These are phyloP conservation scores for Chelon labrosus DNA, from an alignment of 2,797 vertebrate genomes.

Conservation along the genomic window DNA sequence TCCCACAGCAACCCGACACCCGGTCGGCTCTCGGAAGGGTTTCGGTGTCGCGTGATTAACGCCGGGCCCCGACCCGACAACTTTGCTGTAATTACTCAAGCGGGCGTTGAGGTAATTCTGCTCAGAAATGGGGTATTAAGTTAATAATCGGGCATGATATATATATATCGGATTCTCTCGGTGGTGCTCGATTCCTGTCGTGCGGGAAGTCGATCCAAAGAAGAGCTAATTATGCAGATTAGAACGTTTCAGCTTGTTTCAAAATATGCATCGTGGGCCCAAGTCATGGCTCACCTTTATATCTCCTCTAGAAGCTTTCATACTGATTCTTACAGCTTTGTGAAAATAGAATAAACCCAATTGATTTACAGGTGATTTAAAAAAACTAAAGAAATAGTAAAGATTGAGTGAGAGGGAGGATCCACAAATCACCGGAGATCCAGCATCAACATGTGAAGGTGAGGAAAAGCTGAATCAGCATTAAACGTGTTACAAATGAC, in stretches of 20 bases:
- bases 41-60: conserved; percentile 82
- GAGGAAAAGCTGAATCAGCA: conserved; percentile 63
- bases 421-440: conserved; percentile 54
- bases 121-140: conserved; percentile 56
- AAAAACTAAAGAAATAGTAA: too few species aligned
- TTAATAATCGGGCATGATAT: conserved; percentile 36
- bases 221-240: too few species aligned
- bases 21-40: conserved; percentile 69
- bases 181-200: too few species aligned
- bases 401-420: neutral
- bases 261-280: too few species aligned
- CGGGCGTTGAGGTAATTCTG: conserved; percentile 46
- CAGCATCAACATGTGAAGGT: conserved; percentile 39
- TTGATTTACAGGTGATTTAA: too few species aligned
- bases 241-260: too few species aligned
- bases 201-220: too few species aligned
- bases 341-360: too few species aligned
- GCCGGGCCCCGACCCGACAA: conserved; percentile 47
- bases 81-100: conserved; percentile 77
- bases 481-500: conserved; percentile 62
- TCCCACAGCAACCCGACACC: conserved; percentile 79
- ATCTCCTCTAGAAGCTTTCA: too few species aligned
- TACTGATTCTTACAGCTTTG: too few species aligned
- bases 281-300: too few species aligned
- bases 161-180: too few species aligned